Conservation (phyloP, 2,113 vertebrate species). For the Halichoeres trimaculatus region DNA sequence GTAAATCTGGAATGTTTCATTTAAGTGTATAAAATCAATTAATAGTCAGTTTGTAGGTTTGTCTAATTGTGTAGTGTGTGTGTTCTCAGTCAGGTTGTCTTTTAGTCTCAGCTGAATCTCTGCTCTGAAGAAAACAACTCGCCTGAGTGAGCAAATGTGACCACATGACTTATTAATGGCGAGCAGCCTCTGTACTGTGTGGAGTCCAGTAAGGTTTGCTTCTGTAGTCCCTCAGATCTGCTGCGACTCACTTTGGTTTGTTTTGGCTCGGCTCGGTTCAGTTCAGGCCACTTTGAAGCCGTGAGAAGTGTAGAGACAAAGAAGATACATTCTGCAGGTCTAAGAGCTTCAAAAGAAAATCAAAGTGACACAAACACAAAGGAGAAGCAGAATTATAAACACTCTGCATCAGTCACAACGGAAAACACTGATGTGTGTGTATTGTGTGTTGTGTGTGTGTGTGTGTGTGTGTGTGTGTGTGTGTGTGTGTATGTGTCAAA, state of each 20-base stretch:
- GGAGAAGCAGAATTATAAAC: background rate
- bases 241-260: background rate
- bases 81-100: background rate
- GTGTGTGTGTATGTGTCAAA: background rate
- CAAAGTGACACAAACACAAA: conserved; percentile 18
- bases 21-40: no score
- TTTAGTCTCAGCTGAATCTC: conserved; percentile 36
- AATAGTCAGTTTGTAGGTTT: background rate
- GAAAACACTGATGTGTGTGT: background rate
- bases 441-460: background rate
- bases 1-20: no score
- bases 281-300: background rate
- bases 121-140: conserved; percentile 50
- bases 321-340: background rate
- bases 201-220: background rate
- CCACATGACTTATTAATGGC: conserved; percentile 66
- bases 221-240: background rate
- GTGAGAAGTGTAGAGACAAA: background rate
- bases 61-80: background rate
- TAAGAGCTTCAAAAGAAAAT: background rate
- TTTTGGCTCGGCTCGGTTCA: background rate
- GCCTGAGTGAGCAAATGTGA: conserved; percentile 52
- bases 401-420: background rate
- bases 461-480: background rate
- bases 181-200: background rate